Base-by-base conservation (phyloP, 2,113 vertebrate genomes). In the Trogon melanurus region DNA sequence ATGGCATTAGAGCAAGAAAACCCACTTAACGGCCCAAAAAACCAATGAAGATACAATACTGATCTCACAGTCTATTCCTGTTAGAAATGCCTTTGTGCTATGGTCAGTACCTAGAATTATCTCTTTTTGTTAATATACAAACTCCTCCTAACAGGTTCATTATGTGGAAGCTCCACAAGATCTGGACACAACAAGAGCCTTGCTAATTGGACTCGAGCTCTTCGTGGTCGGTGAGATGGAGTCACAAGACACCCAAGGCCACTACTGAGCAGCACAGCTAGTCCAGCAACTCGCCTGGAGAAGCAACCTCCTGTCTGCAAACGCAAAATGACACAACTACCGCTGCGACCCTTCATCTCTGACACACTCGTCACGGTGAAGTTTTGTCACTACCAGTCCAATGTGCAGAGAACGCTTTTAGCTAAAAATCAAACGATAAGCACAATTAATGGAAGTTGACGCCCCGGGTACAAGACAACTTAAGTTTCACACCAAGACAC, bases 371-470 rank as follows among this genome's bases (percentile, higher is more conserved):
- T 27, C 11, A 19, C 0, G 0, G 45, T 5, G 14, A 69, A 7
- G 9, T 20, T 44, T 16, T 3, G 2, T 51, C 69, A 60, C 45
- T 14, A 34, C 36, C 41, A 29, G 38, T 3, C 20, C 20, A n/a
- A 4, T 0, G 0, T 3, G 54, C 62, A 78, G 51, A 51, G n/a
- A 85, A 86, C 0, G 15, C 51, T 69, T 44, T 6, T 11, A 61
- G 41, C 45, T 81, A 30, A 50, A 53, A 92, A 51, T 13, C 32
- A 56, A 84, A 78, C 32, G n/a, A 23, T 16, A 94, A 96, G 94
- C 94, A 95, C 94, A 97, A 93, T 6, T 34, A 71, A 50, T 0
- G 26, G 72, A 80, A 71, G 56, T 34, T 21, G 15, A n/a, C 0
- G 1, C 25, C n/a, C 56, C 26, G 29, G 25, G 51, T 5, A 45